Evolutionary conservation across 23 tunicate species (phyloP), one percentile per base, ranked within the genome.

Genomic region (Aplidium turbinatum): DNA sequence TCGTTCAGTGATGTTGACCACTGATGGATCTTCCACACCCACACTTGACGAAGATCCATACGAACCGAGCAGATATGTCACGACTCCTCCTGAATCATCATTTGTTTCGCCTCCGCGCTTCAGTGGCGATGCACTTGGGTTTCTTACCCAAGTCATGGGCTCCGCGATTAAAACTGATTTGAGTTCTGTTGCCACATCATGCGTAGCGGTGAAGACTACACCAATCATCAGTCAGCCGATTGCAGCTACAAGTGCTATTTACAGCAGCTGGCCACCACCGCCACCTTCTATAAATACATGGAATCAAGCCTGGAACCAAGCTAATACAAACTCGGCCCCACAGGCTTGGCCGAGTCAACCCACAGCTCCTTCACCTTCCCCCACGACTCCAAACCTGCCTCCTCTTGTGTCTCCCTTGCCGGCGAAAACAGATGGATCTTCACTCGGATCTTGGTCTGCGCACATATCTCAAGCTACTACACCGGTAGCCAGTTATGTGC

Each of bases 51-150:
- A 87, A 68, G 18, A 47, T 13, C 78, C 72, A 1, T 80, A 42
- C 48, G 30, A 20, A 0, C 35, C 70, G 42, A 38, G 25, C 42
- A 52, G 47, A 7, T 9, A 52, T 11, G 11, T 9, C 50, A 42
- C 11, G 13, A 19, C 20, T 7, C 16, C 7, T 56, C 7, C 24
- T 25, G 9, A 3, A 11, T 33, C 57, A 0, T 4, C 69, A 1
- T 25, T 55, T 45, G 35, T 81, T 9, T 57, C 83, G 0, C 80
- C 87, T 2, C 87, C 87, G 2, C 23, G 73, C 7, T 86, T 68
- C 60, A 71, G 76, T 57, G 79, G 93, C 16, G 93, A 86, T 55
- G 85, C 93, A 19, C 45, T 86, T 33, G 72, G 74, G 29, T 86
- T 86, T 78, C 52, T 86, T 5, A 60, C 85, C 1, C 71, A 78